These are phyloP conservation scores for Chrysogorgia sp. DNA, from an alignment of 92 coral and sea anemone genomes.

Conservation along the genomic window DNA sequence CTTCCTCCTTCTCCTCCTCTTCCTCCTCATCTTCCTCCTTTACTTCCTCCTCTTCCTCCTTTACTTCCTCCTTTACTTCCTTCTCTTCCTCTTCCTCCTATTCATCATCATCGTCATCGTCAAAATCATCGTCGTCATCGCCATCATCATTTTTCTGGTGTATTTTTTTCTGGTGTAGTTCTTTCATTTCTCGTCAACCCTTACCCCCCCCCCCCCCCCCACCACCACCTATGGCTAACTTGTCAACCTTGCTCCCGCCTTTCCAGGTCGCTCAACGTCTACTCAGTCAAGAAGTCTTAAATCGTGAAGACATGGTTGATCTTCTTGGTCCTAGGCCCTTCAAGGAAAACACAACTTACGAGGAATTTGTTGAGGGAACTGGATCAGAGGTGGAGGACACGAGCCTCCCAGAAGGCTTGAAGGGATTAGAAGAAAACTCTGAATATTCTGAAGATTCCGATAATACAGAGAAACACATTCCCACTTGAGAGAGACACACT, in stretches of 20 bases:
- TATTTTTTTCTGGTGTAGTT: background rate
- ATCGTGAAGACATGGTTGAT: constrained; percentile 96
- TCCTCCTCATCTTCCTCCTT: too few relatives aligned
- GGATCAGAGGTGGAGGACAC: constrained; percentile 97
- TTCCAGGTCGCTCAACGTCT: constrained; percentile 82
- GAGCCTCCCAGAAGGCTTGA: constrained; percentile 88
- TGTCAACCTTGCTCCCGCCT: too few relatives aligned
- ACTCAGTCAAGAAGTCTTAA: constrained; percentile 88
- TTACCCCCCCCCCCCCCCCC: too few relatives aligned
- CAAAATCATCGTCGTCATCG: background rate
- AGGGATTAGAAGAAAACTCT: constrained; percentile 73
- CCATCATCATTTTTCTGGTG: background rate
- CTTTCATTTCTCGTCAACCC: background rate
- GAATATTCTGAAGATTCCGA: constrained; percentile 12
- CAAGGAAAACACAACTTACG: constrained; percentile 96
- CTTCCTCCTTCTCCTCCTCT: too few relatives aligned
- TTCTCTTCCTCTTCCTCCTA: background rate
- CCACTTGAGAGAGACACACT: background rate
- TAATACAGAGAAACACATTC: constrained; percentile 17
- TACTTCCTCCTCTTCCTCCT: too few relatives aligned
- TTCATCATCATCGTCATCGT: background rate
- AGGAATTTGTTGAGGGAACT: constrained; percentile 98
- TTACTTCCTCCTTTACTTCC: too few relatives aligned
- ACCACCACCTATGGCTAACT: too few relatives aligned
- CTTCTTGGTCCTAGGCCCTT: constrained; percentile 95